A percentile compares a stretch with the other conserved stretches of the same genome.
Conservation (phyloP, 2,113 vertebrate species). For the Nestor notabilis region DNA sequence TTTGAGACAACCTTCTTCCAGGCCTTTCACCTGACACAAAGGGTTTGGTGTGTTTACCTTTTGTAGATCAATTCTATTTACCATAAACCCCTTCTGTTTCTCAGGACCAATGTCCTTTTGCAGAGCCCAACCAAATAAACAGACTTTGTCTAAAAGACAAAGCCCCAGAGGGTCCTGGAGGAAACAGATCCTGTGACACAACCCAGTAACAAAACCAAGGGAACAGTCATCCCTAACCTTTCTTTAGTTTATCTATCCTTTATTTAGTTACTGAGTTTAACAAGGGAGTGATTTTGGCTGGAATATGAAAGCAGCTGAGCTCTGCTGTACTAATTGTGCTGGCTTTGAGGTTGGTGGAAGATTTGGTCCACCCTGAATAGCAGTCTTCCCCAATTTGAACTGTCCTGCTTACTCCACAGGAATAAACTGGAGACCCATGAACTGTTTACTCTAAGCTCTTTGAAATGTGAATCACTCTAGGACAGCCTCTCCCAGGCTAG, state of each 20-base stretch:
- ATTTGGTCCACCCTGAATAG: constrained; percentile 23
- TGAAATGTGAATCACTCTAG: constrained; percentile 63
- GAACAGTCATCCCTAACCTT: constrained; percentile 3
- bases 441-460: constrained; percentile 48
- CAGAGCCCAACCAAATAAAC: background rate
- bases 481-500: constrained; percentile 51
- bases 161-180: background rate
- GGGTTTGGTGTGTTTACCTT: background rate
- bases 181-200: background rate
- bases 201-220: background rate
- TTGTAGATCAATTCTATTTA: background rate
- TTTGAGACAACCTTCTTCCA: background rate
- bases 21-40: background rate
- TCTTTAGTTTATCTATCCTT: constrained; percentile 60
- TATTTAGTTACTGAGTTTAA: constrained; percentile 45
- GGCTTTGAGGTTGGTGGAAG: constrained; percentile 35
- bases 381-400: constrained; percentile 24
- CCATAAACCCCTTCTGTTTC: background rate
- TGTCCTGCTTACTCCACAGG: background rate
- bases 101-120: background rate
- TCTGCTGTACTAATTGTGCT: constrained; percentile 11
- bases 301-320: constrained; percentile 42
- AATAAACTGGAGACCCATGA: background rate
- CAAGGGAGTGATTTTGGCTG: constrained; percentile 41
- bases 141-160: background rate